Base-by-base conservation (phyloP, 2,888 invertebrate genomes). In the Dermolepida albohirtum region DNA sequence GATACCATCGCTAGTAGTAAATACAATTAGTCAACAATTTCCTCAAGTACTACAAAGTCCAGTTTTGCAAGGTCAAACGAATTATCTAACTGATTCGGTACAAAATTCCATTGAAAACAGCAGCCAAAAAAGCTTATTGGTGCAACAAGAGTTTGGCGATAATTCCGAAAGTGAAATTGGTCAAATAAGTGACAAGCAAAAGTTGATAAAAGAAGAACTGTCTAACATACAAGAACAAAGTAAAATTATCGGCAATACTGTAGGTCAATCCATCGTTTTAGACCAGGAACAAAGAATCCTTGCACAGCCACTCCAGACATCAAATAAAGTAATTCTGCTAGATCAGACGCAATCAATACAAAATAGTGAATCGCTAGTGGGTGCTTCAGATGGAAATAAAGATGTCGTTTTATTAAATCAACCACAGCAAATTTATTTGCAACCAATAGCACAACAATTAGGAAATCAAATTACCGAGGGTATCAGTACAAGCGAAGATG, bases 371-470 rank as follows among this genome's bases (percentile, higher is more conserved):
- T 44, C 43, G 17, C 17, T 10, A 5, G 16, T 40, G 12, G 44
- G 47, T 10, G 6, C 44, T 1, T 34, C 34, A 0, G 29, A 44
- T n/a, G 59, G 14, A 29, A 49, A 34, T 14, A 62, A 47, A 62
- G 16, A 62, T 34, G 14, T 14, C 11, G 59, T 39, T 39, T 47
- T 62, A 4, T 16, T 62, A 1, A 62, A 16, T 63, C 54, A 49
- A 64, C 40, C 51, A 1, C 70, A 55, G 10, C 67, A 64, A 44
- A 41, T 34, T 16, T 50, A 67, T 40, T 27, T 64, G 34, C 57
- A 70, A 52, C 65, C 68, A 29, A n/a, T 59, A 2, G 22, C 40
- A 22, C 59, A 70, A 49, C 51, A 65, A 52, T 51, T 59, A 64
- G 14, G n/a, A 11, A 51, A 34, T 27, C 10, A n/a, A n/a, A 34